phyloP scores from a whole-genome alignment of 2,797 vertebrate species.

The Thamnophis elegans region DNA sequence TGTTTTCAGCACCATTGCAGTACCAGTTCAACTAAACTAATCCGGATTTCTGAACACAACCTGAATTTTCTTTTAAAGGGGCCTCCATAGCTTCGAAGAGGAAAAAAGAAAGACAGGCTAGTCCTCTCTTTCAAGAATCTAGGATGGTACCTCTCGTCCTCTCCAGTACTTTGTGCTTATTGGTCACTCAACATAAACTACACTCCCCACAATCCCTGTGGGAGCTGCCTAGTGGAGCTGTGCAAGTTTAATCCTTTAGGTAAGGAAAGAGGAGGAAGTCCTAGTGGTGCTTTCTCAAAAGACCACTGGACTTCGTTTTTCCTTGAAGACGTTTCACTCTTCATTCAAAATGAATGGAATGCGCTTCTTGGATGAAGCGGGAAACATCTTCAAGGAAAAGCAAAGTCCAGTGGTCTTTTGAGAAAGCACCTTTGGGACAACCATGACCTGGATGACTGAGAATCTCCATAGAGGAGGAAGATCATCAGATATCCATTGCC shows the following conservation, averaged over 20 bases:
- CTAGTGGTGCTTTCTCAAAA: background rate
- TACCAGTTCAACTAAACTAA: background rate
- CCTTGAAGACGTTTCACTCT: background rate
- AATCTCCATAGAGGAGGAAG: background rate
- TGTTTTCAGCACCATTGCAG: background rate
- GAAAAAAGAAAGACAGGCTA: background rate
- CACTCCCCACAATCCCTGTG: background rate
- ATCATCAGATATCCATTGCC: background rate
- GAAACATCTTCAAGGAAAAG: background rate
- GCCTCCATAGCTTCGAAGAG: background rate
- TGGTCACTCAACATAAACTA: background rate
- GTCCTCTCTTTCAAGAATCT: background rate
- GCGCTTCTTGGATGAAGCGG: background rate
- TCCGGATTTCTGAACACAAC: background rate
- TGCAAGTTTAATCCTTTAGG: background rate
- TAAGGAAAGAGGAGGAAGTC: background rate
- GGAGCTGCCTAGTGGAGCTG: background rate
- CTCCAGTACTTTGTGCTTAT: background rate
- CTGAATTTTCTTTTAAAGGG: background rate
- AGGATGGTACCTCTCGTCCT: background rate
- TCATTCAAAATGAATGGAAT: background rate
- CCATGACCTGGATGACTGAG: background rate
- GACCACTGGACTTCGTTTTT: background rate
- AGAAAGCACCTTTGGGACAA: background rate
- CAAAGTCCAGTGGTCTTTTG: background rate